phyloP scores from a whole-genome alignment of 1,140 invertebrate genomes.

The Listronotus oregonensis region DNA sequence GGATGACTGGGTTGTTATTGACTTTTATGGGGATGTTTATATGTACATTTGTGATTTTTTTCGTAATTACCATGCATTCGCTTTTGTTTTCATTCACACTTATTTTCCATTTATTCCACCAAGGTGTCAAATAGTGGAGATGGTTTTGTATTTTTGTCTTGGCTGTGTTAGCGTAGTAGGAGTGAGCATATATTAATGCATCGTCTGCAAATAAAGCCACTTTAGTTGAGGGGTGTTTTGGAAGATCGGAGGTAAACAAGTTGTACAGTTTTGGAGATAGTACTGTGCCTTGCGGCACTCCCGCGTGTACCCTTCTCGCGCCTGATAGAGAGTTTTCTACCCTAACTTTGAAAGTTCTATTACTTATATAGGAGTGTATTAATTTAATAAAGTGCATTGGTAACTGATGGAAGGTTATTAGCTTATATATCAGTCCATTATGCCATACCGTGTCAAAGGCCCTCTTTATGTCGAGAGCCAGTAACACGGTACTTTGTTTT shows the following conservation, averaged over 20 bases:
- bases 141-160: too few species aligned
- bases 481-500: slow-evolving; percentile 35
- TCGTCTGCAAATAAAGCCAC: too few species aligned
- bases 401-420: slow-evolving; percentile 28
- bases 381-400: slow-evolving; percentile 34
- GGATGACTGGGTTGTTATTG: too few species aligned
- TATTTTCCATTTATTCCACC: too few species aligned
- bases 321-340: slow-evolving; percentile 32
- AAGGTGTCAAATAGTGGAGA: too few species aligned
- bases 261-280: slow-evolving; percentile 40
- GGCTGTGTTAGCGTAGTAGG: too few species aligned
- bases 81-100: too few species aligned
- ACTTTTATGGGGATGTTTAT: too few species aligned
- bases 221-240: background rate
- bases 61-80: too few species aligned
- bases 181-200: too few species aligned
- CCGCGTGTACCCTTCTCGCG: slow-evolving; percentile 33
- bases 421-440: slow-evolving; percentile 47
- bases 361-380: slow-evolving; percentile 40
- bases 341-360: slow-evolving; percentile 44
- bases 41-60: too few species aligned
- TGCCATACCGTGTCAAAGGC: slow-evolving; percentile 53
- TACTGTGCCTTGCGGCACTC: slow-evolving; percentile 45
- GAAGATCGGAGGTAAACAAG: slow-evolving; percentile 39
- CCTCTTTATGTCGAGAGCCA: slow-evolving; percentile 48